Conservation (phyloP, 2,797 vertebrate genomes). For the Scyliorhinus canicula region DNA sequence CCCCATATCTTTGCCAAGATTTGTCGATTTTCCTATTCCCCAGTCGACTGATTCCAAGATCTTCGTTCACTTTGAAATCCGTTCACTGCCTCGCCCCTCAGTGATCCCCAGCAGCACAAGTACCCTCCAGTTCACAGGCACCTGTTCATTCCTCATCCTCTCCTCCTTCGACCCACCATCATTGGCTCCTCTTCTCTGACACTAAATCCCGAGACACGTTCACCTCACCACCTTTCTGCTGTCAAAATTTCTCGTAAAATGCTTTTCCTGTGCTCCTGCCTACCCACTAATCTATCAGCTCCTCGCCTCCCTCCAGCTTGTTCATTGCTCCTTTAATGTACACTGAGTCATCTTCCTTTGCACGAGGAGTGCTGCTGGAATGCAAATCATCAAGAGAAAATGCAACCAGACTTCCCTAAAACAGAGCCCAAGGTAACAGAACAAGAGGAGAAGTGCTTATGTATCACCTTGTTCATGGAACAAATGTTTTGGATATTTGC, state of each 20-base stretch:
- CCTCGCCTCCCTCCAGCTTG: no score
- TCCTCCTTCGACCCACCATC: neutral
- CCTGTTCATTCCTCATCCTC: neutral
- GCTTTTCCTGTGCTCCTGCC: neutral
- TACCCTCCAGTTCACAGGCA: neutral
- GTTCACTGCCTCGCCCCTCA: neutral
- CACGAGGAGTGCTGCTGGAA: neutral
- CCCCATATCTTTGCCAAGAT: neutral
- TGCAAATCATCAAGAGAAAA: neutral
- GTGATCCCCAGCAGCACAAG: neutral
- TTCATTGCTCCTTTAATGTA: neutral
- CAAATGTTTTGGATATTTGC: constrained; percentile 6
- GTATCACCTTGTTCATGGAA: constrained; percentile 9
- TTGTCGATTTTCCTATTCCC: neutral
- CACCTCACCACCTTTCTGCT: neutral
- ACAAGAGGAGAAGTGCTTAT: neutral
- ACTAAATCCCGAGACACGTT: neutral
- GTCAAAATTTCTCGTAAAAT: neutral
- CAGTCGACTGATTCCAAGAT: neutral
- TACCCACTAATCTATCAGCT: neutral
- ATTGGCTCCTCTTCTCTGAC: neutral
- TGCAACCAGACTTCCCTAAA: neutral
- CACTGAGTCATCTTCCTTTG: neutral
- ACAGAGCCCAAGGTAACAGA: neutral
- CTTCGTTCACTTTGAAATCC: neutral